Percentiles rank a stretch among this genome's conserved stretches.
phyloP scores from a whole-genome alignment of 2,797 vertebrate species.

The Tenualosa thibaudeaui region DNA sequence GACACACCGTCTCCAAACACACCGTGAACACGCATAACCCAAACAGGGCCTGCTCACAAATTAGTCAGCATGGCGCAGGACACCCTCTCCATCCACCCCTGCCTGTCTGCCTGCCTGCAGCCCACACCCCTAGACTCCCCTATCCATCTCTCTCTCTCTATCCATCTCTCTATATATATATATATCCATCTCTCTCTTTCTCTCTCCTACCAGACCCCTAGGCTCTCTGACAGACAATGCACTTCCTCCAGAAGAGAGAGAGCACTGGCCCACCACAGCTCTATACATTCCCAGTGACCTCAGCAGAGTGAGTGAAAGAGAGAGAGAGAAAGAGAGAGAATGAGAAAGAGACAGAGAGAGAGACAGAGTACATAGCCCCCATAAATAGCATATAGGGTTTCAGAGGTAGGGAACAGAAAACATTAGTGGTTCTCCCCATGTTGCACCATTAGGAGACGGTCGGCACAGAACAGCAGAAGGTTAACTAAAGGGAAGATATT shows the following conservation, averaged over 20 bases:
- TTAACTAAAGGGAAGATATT: conserved; percentile 22
- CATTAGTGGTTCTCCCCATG: background rate
- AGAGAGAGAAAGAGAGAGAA: background rate
- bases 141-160: conserved; percentile 13
- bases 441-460: background rate
- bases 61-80: background rate
- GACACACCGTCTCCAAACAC: conserved; percentile 15
- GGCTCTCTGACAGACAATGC: background rate
- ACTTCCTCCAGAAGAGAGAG: background rate
- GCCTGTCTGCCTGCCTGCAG: background rate
- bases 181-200: background rate
- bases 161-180: background rate
- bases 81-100: background rate
- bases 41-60: conserved; percentile 27
- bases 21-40: background rate
- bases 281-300: conserved; percentile 7
- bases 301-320: background rate
- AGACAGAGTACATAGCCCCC: background rate
- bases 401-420: conserved; percentile 12
- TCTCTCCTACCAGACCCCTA: background rate
- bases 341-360: background rate
- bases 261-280: background rate
- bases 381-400: background rate
- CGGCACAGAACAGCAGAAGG: background rate
- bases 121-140: background rate